These are phyloP conservation scores for Sebastes elongatus DNA, from an alignment of 2,797 vertebrate genomes.

Conservation along the genomic window DNA sequence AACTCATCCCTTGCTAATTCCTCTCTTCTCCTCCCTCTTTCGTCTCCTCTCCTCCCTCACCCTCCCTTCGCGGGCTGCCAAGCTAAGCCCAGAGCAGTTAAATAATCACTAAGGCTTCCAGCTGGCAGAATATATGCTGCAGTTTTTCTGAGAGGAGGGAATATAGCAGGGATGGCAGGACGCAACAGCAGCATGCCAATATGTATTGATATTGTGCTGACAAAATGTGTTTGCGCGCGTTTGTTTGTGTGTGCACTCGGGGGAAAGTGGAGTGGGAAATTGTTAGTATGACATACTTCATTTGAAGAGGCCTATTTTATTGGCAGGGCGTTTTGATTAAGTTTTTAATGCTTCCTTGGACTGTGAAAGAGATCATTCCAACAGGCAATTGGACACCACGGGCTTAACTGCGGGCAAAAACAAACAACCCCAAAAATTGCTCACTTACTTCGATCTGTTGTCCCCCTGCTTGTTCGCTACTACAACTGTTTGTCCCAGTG, in stretches of 20 bases:
- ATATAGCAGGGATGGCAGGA: slow-evolving; percentile 67
- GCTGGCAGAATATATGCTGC: slow-evolving; percentile 76
- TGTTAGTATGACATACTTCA: slow-evolving; percentile 58
- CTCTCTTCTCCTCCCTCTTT: slow-evolving; percentile 71
- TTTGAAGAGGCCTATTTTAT: slow-evolving; percentile 57
- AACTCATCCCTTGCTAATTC: slow-evolving; percentile 77
- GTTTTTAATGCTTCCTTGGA: slow-evolving; percentile 61
- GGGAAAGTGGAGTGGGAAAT: slow-evolving; percentile 44
- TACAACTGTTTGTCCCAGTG: slow-evolving; percentile 5
- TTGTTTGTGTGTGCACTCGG: slow-evolving; percentile 37
- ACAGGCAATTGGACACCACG: slow-evolving; percentile 22
- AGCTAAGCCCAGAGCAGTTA: slow-evolving; percentile 82
- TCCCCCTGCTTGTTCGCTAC: neutral
- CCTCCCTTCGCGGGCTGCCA: slow-evolving; percentile 75
- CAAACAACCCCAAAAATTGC: neutral
- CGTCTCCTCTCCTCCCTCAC: slow-evolving; percentile 77
- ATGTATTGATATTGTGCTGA: slow-evolving; percentile 75
- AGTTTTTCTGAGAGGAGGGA: slow-evolving; percentile 57
- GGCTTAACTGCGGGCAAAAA: slow-evolving; percentile 72
- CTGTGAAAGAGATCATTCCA: slow-evolving; percentile 43
- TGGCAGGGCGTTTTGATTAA: slow-evolving; percentile 44
- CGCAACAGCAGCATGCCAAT: slow-evolving; percentile 72
- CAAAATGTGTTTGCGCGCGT: slow-evolving; percentile 61
- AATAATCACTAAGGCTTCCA: slow-evolving; percentile 84
- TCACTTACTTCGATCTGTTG: slow-evolving; percentile 68